Base-by-base conservation (phyloP, 2,797 vertebrate genomes). In the Argya squamiceps region DNA sequence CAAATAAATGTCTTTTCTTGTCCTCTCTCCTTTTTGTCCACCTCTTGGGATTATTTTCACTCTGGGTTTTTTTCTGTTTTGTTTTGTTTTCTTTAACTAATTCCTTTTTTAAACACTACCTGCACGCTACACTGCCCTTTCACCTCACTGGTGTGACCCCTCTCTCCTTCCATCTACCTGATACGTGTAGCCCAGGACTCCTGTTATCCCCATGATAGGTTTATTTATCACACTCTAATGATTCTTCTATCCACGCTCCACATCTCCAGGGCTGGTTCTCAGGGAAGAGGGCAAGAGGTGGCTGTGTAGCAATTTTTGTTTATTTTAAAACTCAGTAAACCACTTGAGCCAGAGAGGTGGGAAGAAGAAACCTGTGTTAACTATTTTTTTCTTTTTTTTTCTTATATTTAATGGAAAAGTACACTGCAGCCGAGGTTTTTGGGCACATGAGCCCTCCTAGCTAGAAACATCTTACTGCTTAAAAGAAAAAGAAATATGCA, bases 141-240 rank as follows among this genome's bases (percentile, higher is more conserved):
- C 69, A 82, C 94, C 92, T 90, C 3, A 0, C 79, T 70, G 67
- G 10, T 34, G 39, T 88, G 92, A 95, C 76, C 92, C 65, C 59
- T 83, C 92, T 87, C 79, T 65, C 46, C 50, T 89, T 65, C 93
- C 49, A 59, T 92, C 93, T 68, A 59, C 78, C 64, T 70, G 64
- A 44, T 93, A 59, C 0, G 1, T 89, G 83, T 37, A 84, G 80
- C 93, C 85, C 88, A 93, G 88, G 88, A 86, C 84, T 94, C 75
- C 46, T 96, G 88, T 69, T 77, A 95, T 93, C 85, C 91, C 89
- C 30, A 30, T 88, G 89, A 89, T 77, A 52, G 88, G 39, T 92
- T 95, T 93, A 97, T 95, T 97, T 97, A 96, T 95, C 94, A 96
- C 92, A 94, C 86, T 97, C 65, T 95, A 95, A 96, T 88, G 89